Base-by-base conservation (phyloP, 1,140 invertebrate genomes). In the Pantala flavescens region DNA sequence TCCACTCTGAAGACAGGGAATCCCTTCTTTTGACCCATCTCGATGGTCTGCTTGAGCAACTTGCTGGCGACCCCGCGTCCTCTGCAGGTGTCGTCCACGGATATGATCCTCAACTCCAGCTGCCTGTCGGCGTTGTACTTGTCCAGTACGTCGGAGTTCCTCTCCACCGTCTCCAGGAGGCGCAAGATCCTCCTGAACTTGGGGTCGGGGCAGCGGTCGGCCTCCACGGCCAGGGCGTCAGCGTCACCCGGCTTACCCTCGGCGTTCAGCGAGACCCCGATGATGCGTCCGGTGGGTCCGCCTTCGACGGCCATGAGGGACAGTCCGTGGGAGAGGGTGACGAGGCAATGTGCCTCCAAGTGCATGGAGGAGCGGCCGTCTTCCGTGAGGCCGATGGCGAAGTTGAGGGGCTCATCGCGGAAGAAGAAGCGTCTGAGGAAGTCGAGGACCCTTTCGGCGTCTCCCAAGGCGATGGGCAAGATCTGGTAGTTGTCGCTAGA, bases 371-470 rank as follows among this genome's bases (percentile, higher is more conserved):
- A 83, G 23, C 87, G 84, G 11, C 16, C 24, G 2, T 86, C 86
- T 11, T 87, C 86, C 75, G 91, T 82, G 0, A 91, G 80, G 55
- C 86, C 80, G 23, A 91, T 85, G 55, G 81, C 84, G 9, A 87
- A 80, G 80, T 91, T 91, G n/a, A 91, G 81, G 0, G 90, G 90
- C 78, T 91, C 90, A 75, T 91, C 90, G n/a, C 84, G 84, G 83
- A 91, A 91, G 84, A 91, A 91, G 79, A 86, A 88, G 78, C 84
- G 82, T 72, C 84, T 82, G 0, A 89, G 80, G 79, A 89, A 89
- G 14, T 85, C 83, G 0, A 89, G 79, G 0, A 88, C 84, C 21
- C 79, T 80, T 0, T 85, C 81, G 73, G 82, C 83, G 76, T 89
- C 86, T 24, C 85, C 72, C 75, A 24, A 19, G 12, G 23, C 36